Evolutionary conservation across 1,140 invertebrate species (phyloP).

Genomic region (Procambarus clarkii): DNA sequence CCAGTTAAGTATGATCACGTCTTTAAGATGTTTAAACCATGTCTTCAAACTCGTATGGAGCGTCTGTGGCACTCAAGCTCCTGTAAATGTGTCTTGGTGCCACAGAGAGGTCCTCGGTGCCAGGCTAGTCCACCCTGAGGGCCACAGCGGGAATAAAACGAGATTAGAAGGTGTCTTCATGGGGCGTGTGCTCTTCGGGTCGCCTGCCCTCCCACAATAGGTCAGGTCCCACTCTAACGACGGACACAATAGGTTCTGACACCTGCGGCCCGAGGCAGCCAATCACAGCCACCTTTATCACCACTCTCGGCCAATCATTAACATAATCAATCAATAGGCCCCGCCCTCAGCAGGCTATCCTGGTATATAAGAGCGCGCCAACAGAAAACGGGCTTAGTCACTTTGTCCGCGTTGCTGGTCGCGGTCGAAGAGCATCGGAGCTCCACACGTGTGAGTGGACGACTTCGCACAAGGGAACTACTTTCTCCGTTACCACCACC

Average conservation of each 20-base stretch:
- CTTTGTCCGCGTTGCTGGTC: conserved; percentile 40
- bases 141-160: conserved; percentile 24
- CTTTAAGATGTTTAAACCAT: too few species aligned
- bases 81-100: background rate
- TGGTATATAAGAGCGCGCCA: conserved; percentile 48
- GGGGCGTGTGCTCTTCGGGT: conserved; percentile 24
- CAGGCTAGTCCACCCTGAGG: background rate
- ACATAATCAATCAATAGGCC: conserved; percentile 73
- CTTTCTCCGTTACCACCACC: background rate
- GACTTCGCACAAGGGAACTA: background rate
- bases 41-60: too few species aligned
- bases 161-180: conserved; percentile 51
- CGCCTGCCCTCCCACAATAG: conserved; percentile 61
- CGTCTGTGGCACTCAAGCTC: background rate
- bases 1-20: too few species aligned
- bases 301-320: conserved; percentile 72
- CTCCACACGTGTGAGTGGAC: background rate
- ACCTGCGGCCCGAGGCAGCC: conserved; percentile 70
- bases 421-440: conserved; percentile 1
- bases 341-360: conserved; percentile 51
- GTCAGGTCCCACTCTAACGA: conserved; percentile 67
- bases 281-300: conserved; percentile 70
- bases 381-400: conserved; percentile 68
- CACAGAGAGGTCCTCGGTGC: background rate
- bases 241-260: conserved; percentile 71